phyloP scores from a whole-genome alignment of 1,140 invertebrate genomes.

The Pseudomyrmex concolor region DNA sequence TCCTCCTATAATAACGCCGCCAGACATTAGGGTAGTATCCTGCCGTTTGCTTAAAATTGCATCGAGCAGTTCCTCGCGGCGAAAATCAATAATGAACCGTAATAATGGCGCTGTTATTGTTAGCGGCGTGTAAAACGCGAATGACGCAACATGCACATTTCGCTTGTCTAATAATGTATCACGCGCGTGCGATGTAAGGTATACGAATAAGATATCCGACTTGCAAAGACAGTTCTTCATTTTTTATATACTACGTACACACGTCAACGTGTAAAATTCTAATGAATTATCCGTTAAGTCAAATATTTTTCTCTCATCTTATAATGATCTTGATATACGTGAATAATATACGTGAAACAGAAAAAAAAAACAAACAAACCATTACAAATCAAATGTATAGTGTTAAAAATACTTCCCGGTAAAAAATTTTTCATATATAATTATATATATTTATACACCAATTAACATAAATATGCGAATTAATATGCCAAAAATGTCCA shows the following conservation, averaged over 20 bases:
- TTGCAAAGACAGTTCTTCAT: constrained; percentile 51
- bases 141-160: constrained; percentile 55
- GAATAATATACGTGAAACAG: not conserved
- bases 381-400: too few relatives aligned
- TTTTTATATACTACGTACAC: constrained; percentile 33
- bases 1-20: constrained; percentile 23
- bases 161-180: constrained; percentile 17
- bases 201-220: constrained; percentile 22
- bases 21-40: not conserved
- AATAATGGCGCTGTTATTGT: constrained; percentile 67
- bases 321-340: too few relatives aligned
- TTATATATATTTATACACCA: too few relatives aligned
- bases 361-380: not conserved
- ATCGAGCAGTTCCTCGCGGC: constrained; percentile 38
- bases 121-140: constrained; percentile 63
- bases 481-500: too few relatives aligned
- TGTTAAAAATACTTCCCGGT: too few relatives aligned
- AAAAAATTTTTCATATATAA: too few relatives aligned
- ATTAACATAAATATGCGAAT: too few relatives aligned
- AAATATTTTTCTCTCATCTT: constrained; percentile 32
- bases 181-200: constrained; percentile 29
- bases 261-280: not conserved
- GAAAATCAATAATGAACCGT: constrained; percentile 67
- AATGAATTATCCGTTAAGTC: constrained; percentile 46
- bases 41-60: constrained; percentile 52